Evolutionary conservation across 2,113 vertebrate genomes (phyloP).

Genomic region (Choloepus hoffmanni): DNA sequence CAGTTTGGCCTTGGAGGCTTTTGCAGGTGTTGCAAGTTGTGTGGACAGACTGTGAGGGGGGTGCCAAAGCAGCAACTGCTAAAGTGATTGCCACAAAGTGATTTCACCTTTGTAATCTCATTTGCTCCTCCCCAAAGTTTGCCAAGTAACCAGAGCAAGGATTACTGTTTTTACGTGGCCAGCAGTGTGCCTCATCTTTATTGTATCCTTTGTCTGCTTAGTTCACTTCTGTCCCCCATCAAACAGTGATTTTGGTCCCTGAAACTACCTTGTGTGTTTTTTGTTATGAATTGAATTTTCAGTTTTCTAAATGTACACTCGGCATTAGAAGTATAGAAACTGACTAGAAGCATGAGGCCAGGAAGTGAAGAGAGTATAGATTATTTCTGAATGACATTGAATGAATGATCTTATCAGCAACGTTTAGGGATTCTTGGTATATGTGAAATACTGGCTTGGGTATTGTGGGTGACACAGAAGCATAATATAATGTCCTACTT

Average conservation of each 20-base stretch:
- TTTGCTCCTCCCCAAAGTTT: background rate
- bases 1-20: background rate
- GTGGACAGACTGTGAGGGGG: background rate
- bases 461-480: background rate
- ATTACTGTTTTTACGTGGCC: background rate
- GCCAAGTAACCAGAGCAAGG: background rate
- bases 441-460: background rate
- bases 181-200: background rate
- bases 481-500: background rate
- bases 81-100: background rate
- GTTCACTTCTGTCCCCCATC: background rate
- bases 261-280: background rate
- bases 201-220: background rate
- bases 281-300: constrained; percentile 10
- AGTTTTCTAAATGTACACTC: background rate
- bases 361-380: background rate
- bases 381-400: background rate
- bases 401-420: background rate
- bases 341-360: background rate
- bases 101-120: background rate
- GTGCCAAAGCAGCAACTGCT: background rate
- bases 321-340: background rate
- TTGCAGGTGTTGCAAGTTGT: background rate
- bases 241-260: background rate
- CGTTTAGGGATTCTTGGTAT: background rate